phyloP scores from a whole-genome alignment of 1,140 invertebrate genomes.

The Cotesia vestalis region DNA sequence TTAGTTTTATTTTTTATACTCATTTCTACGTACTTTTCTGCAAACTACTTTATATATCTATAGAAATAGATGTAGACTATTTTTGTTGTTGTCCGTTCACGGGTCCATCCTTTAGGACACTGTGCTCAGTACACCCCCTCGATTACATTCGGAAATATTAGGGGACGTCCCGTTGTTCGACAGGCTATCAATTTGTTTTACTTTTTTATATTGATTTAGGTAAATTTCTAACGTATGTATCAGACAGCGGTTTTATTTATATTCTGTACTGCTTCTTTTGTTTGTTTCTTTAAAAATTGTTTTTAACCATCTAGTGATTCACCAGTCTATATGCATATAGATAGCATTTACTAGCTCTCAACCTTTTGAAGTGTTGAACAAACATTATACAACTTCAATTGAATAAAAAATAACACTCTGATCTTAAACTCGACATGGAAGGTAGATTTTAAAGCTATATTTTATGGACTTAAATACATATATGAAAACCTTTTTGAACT shows the following conservation, averaged over 20 bases:
- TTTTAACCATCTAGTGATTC: no score
- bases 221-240: slow-evolving; percentile 24
- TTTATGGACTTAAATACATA: no score
- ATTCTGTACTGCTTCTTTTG: neutral
- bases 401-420: no score
- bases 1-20: slow-evolving; percentile 25
- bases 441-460: no score
- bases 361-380: no score
- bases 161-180: slow-evolving; percentile 65
- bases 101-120: slow-evolving; percentile 20
- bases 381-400: no score
- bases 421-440: no score
- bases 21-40: slow-evolving; percentile 38
- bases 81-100: slow-evolving; percentile 41
- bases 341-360: no score
- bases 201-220: slow-evolving; percentile 39
- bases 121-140: slow-evolving; percentile 58
- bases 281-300: no score
- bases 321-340: no score
- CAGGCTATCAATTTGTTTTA: slow-evolving; percentile 66
- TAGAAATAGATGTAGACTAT: slow-evolving; percentile 15
- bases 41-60: slow-evolving; percentile 14
- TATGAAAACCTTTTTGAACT: no score
- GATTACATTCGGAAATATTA: slow-evolving; percentile 69
- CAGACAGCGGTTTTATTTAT: slow-evolving; percentile 30